Evolutionary conservation across 2,888 invertebrate genomes (phyloP), one percentile per base, ranked within the genome.

Genomic region (Parnassius mnemosyne): DNA sequence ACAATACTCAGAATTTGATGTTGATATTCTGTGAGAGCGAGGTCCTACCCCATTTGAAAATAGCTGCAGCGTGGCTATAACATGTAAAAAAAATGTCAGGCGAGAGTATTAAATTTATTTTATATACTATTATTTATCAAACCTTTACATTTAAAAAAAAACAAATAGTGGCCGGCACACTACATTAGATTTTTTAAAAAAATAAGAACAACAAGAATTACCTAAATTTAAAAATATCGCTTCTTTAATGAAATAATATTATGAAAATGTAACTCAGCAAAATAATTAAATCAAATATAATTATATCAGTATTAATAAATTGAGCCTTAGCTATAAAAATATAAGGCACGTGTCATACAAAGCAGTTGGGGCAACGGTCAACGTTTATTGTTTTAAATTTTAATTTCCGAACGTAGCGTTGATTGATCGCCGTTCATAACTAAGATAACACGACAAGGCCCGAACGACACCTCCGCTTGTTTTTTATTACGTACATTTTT

Each of bases 371-470:
- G 34, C 67, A 65, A 61, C 66, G 69, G 68, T 71, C 75, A 76
- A 75, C 78, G 75, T 69, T 77, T 74, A 81, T 84, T 83, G 84
- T 85, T 81, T 75, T 74, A 80, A 78, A 77, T 78, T 83, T 79
- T 79, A 83, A 84, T 81, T 83, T 84, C 71, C 71, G 72, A 81
- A 77, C 76, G 68, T 67, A 70, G 69, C 71, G 74, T 83, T 88
- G 89, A 89, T 89, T 84, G 89, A 89, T 89, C 84, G 80, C 72
- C 77, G 75, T 78, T 77, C 82, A 77, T 70, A 69, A 67, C 65
- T 49, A 71, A 85, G 89, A 89, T 89, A 89, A 88, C 74, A 74
- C 77, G 71, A 87, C 88, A 86, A 73, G 81, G 76, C 68, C 70
- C 77, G 66, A 69, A 72, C 80, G 82, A 85, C 87, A 86, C 86